Percentiles rank a stretch among this genome's conserved stretches.
These are phyloP conservation scores for Tinea trinotella DNA, from an alignment of 2,888 invertebrate genomes.

Conservation along the genomic window DNA sequence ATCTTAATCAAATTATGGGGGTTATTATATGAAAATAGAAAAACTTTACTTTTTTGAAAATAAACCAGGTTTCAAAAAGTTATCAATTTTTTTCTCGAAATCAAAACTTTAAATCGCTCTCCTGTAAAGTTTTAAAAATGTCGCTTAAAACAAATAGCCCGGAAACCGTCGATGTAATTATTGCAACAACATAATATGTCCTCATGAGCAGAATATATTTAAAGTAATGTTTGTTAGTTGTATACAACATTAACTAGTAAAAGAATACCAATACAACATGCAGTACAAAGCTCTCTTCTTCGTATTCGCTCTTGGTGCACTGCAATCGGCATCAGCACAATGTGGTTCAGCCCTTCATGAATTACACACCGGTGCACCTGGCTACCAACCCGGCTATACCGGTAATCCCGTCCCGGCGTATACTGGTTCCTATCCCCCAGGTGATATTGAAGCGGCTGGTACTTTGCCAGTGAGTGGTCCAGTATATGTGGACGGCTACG, in stretches of 20 bases:
- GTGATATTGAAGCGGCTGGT: constrained; percentile 14
- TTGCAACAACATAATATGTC: not conserved
- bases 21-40: too few species aligned
- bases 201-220: too few species aligned
- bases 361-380: not conserved
- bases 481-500: not conserved
- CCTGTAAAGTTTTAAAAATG: too few species aligned
- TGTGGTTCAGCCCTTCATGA: not conserved
- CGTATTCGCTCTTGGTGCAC: not conserved
- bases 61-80: too few species aligned
- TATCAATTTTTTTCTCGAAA: too few species aligned
- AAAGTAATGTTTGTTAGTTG: not conserved
- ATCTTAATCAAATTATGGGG: too few species aligned
- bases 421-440: not conserved
- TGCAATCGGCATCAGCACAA: not conserved
- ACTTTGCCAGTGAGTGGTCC: constrained; percentile 6
- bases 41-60: too few species aligned
- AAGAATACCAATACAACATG: not conserved
- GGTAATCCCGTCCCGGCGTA: not conserved
- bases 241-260: not conserved
- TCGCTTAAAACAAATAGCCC: too few species aligned
- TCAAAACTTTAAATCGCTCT: too few species aligned
- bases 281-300: constrained; percentile 8
- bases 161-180: too few species aligned
- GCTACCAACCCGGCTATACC: constrained; percentile 24